Conservation (phyloP, 2,888 invertebrate species). For the Brachypalpus laphriformis region DNA sequence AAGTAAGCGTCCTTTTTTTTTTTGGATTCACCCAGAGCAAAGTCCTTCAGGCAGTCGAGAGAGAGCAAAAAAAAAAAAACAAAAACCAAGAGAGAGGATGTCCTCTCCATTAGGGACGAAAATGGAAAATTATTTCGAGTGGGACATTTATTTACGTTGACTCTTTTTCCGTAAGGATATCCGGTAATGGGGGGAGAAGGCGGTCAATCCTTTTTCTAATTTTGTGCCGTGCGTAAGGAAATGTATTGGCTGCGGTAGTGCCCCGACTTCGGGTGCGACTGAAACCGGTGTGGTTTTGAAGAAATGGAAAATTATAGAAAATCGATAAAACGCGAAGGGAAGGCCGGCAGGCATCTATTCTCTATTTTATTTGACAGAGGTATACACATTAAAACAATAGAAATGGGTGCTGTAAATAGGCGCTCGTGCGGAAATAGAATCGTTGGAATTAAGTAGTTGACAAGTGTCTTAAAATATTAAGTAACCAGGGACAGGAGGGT, state of each 20-base stretch:
- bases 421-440: constrained; percentile 20
- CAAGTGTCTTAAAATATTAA: constrained; percentile 31
- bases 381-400: background rate
- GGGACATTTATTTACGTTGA: constrained; percentile 44
- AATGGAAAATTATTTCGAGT: constrained; percentile 44
- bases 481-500: background rate
- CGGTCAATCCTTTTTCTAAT: background rate
- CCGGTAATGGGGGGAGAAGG: background rate
- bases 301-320: constrained; percentile 14
- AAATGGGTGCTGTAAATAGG: background rate
- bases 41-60: background rate
- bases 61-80: background rate
- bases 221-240: constrained; percentile 7
- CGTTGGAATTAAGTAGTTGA: constrained; percentile 24
- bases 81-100: constrained; percentile 2
- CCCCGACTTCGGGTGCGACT: background rate
- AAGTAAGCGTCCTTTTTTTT: constrained; percentile 27
- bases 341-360: background rate
- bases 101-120: constrained; percentile 44
- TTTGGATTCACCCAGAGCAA: background rate
- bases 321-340: constrained; percentile 14
- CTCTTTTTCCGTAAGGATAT: constrained; percentile 12
- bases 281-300: background rate
- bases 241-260: background rate
- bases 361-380: background rate